A percentile compares a stretch with the other conserved stretches of the same genome.
These are phyloP conservation scores for Leptestheria dahalacensis DNA, from an alignment of 1,140 invertebrate genomes.

Conservation along the genomic window DNA sequence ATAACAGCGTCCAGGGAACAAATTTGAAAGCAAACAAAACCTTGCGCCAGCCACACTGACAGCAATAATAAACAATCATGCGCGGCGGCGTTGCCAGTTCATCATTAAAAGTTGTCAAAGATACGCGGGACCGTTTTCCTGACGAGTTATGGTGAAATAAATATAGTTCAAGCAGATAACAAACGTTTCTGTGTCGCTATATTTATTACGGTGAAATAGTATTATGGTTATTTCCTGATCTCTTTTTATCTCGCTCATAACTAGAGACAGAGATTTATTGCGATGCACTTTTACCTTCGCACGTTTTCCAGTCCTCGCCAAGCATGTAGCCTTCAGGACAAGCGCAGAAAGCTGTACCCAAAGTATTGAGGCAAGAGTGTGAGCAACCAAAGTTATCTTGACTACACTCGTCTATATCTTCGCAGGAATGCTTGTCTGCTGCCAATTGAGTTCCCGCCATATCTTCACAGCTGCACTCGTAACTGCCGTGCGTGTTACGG, in stretches of 20 bases:
- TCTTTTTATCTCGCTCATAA: background rate
- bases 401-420: constrained; percentile 32
- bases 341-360: constrained; percentile 37
- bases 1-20: too few species aligned
- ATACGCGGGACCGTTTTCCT: too few species aligned
- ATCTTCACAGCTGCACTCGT: constrained; percentile 41
- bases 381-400: constrained; percentile 31
- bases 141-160: too few species aligned
- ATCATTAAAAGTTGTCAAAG: too few species aligned
- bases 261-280: background rate
- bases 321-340: constrained; percentile 38
- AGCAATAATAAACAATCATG: background rate
- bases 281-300: constrained; percentile 20
- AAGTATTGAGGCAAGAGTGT: constrained; percentile 41
- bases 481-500: constrained; percentile 41
- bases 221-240: background rate
- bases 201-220: background rate
- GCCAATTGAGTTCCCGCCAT: constrained; percentile 41
- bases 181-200: too few species aligned
- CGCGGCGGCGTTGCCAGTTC: background rate
- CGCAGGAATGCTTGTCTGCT: constrained; percentile 33
- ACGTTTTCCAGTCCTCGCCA: constrained; percentile 33
- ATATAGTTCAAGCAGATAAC: too few species aligned
- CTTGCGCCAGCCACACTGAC: background rate
- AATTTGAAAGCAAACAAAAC: background rate